These are phyloP conservation scores for Oscheius sp. DNA, from an alignment of 2,888 invertebrate species.

Conservation along the genomic window DNA sequence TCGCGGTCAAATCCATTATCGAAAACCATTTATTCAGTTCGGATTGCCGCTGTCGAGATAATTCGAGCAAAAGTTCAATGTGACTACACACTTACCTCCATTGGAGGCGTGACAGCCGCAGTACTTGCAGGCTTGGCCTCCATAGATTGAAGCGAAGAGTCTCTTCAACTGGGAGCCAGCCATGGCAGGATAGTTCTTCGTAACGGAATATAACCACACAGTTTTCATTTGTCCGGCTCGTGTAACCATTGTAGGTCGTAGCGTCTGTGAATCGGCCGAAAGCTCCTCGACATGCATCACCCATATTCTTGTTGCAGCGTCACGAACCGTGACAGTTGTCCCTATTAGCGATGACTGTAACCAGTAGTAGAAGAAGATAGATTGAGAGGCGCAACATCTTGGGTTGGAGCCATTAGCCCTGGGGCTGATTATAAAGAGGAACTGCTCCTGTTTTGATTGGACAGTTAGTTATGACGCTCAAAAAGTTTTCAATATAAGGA, in stretches of 20 bases:
- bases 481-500: too few relatives aligned
- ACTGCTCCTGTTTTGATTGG: too few relatives aligned
- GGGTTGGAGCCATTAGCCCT: too few relatives aligned
- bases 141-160: slow-evolving; percentile 4
- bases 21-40: slow-evolving; percentile 5
- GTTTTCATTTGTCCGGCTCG: background rate
- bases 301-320: slow-evolving; percentile 11
- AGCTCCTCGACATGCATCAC: slow-evolving; percentile 11
- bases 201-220: background rate
- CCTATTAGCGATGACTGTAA: background rate
- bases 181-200: background rate
- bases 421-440: too few relatives aligned
- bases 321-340: slow-evolving; percentile 4
- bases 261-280: background rate
- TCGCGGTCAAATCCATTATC: background rate
- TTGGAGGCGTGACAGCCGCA: slow-evolving; percentile 9
- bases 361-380: background rate
- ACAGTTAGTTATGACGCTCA: too few relatives aligned
- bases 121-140: background rate
- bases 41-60: slow-evolving; percentile 7
- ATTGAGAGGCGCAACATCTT: background rate
- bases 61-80: slow-evolving; percentile 7
- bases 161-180: background rate
- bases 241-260: background rate
- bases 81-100: slow-evolving; percentile 8